Conservation (phyloP, 2,113 vertebrate genomes). For the Hiodon tergisus region DNA sequence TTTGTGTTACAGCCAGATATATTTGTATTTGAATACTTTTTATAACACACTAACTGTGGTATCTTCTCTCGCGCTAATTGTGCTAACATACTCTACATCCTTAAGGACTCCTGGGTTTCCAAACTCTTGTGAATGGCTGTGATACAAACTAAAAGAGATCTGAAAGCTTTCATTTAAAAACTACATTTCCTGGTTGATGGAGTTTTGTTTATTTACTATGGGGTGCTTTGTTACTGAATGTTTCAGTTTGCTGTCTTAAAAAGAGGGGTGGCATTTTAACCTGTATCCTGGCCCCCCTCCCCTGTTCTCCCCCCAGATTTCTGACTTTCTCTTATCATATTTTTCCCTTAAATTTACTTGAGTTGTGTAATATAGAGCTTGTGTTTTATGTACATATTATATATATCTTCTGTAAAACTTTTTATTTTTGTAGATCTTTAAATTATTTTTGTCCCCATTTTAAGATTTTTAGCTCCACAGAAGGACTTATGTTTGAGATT, state of each 20-base stretch:
- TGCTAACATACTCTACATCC: too few relatives aligned
- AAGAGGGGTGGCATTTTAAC: slow-evolving; percentile 42
- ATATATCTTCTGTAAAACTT: slow-evolving; percentile 59
- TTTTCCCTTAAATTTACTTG: slow-evolving; percentile 39
- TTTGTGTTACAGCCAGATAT: background rate
- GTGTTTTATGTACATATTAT: slow-evolving; percentile 54
- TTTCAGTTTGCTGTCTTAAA: too few relatives aligned
- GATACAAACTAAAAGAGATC: too few relatives aligned
- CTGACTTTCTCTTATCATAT: slow-evolving; percentile 57
- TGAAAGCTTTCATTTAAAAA: too few relatives aligned
- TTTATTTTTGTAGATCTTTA: slow-evolving; percentile 75
- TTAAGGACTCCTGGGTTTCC: too few relatives aligned
- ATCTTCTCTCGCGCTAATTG: too few relatives aligned
- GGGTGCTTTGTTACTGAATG: too few relatives aligned
- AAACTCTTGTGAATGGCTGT: too few relatives aligned
- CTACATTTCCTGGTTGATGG: too few relatives aligned
- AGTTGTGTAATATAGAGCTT: slow-evolving; percentile 62
- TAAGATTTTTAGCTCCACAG: slow-evolving; percentile 62
- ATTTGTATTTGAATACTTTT: slow-evolving; percentile 17
- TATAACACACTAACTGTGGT: too few relatives aligned
- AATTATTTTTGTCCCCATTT: slow-evolving; percentile 68
- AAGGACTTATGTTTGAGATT: slow-evolving; percentile 51
- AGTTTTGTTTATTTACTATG: too few relatives aligned
- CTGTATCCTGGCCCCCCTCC: too few relatives aligned
- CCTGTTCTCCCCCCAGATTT: slow-evolving; percentile 60